A percentile compares a stretch with the other conserved stretches of the same genome.
phyloP scores from a whole-genome alignment of 2,888 invertebrate genomes.

The Thecocarcelia acutangulata region DNA sequence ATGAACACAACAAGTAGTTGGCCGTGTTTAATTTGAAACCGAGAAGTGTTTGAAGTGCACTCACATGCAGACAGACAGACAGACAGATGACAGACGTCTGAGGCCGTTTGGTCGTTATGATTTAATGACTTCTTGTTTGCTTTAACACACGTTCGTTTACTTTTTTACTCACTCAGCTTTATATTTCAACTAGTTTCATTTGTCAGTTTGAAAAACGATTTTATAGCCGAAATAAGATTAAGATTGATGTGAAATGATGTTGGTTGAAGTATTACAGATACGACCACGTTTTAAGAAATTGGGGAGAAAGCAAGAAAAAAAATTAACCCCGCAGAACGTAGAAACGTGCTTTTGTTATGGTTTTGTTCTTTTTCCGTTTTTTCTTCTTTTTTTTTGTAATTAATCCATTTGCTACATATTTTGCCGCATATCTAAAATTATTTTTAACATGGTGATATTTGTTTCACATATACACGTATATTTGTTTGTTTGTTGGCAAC shows the following conservation, averaged over 20 bases:
- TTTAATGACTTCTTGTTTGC: slow-evolving; percentile 18
- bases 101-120: not conserved
- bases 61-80: not conserved
- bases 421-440: no score
- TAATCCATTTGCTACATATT: no score
- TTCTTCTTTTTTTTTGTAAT: no score
- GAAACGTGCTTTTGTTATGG: slow-evolving; percentile 1
- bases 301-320: not conserved
- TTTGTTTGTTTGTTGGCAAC: no score
- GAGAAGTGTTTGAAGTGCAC: not conserved
- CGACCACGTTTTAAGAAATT: not conserved
- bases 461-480: no score
- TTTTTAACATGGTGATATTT: no score
- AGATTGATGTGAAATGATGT: slow-evolving; percentile 25
- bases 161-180: slow-evolving; percentile 37
- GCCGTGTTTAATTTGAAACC: not conserved
- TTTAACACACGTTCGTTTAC: not conserved
- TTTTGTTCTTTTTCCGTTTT: no score
- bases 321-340: not conserved
- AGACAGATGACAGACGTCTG: no score
- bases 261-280: slow-evolving; percentile 1
- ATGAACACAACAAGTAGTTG: slow-evolving; percentile 1
- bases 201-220: slow-evolving; percentile 51
- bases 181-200: slow-evolving; percentile 53
- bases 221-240: slow-evolving; percentile 50